These are phyloP conservation scores for Epinephelus moara DNA, from an alignment of 2,113 vertebrate species.

Conservation along the genomic window DNA sequence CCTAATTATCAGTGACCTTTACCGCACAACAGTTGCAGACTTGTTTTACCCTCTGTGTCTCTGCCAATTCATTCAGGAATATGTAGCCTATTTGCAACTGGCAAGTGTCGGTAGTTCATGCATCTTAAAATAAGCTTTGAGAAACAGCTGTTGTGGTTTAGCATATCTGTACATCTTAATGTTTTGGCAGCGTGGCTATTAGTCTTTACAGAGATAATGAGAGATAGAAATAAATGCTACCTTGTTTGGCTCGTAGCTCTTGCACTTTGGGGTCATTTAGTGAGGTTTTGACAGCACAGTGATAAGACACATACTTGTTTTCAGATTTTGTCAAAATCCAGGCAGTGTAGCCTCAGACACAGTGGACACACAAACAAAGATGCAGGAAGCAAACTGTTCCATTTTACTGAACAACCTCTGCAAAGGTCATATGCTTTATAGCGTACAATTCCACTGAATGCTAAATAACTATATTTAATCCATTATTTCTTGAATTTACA, in stretches of 20 bases:
- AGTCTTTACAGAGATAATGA: not conserved
- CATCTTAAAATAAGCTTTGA: slow-evolving; percentile 22
- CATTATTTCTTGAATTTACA: slow-evolving; percentile 31
- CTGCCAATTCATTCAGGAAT: slow-evolving; percentile 52
- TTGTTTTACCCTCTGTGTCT: slow-evolving; percentile 30
- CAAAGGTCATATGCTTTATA: not conserved
- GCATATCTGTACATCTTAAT: not conserved
- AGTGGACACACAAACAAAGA: not conserved
- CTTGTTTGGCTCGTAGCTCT: not conserved
- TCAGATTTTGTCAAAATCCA: not conserved
- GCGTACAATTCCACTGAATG: not conserved
- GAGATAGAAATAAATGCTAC: not conserved
- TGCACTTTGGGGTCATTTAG: not conserved
- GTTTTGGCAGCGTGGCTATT: not conserved
- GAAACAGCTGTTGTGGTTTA: slow-evolving; percentile 27
- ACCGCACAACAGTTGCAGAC: slow-evolving; percentile 42
- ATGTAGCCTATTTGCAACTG: slow-evolving; percentile 41
- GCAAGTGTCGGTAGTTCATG: slow-evolving; percentile 36
- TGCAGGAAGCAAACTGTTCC: not conserved
- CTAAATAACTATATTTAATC: slow-evolving; percentile 14
- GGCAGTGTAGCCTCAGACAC: not conserved
- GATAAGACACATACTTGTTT: not conserved
- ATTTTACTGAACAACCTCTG: not conserved
- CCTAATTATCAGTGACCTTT: slow-evolving; percentile 67
- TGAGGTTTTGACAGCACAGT: not conserved